These are phyloP conservation scores for Anas platyrhynchos DNA, from an alignment of 2,113 vertebrate genomes.

Conservation along the genomic window DNA sequence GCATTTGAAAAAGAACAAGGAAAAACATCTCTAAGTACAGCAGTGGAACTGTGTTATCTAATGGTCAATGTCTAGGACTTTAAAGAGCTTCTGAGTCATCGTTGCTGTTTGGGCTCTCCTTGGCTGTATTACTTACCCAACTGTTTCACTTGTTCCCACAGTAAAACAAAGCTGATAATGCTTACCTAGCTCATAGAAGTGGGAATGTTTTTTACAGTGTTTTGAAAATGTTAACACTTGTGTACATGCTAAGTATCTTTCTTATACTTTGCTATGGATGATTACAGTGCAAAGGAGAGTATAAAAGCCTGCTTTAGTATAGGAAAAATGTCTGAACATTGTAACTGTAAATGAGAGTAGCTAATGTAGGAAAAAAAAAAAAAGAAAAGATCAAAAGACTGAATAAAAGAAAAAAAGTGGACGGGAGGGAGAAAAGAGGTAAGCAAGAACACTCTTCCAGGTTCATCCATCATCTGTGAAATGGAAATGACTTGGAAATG, in stretches of 20 bases:
- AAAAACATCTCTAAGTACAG: not conserved
- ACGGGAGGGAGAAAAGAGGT: not conserved
- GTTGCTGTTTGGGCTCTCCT: not conserved
- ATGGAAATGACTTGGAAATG: not conserved
- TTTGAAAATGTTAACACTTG: constrained; percentile 16
- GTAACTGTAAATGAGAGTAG: constrained; percentile 18
- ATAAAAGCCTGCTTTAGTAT: not conserved
- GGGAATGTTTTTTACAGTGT: not conserved
- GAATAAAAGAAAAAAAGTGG: not conserved
- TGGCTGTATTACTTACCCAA: not conserved
- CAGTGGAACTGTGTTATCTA: not conserved
- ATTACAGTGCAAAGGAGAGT: not conserved
- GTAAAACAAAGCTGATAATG: not conserved
- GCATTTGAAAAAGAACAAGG: not conserved
- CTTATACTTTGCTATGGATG: not conserved
- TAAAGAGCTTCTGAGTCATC: not conserved
- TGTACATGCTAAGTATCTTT: not conserved
- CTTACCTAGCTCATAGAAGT: not conserved
- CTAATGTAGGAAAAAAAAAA: not conserved
- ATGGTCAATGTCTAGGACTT: not conserved
- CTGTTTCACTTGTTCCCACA: not conserved
- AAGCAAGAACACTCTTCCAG: not conserved
- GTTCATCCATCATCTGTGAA: not conserved
- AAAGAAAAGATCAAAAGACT: not conserved
- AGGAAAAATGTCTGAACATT: constrained; percentile 1